Percentiles rank a stretch among this genome's conserved stretches.
phyloP scores from a whole-genome alignment of 2,888 invertebrate genomes.

The Melanchra persicariae region DNA sequence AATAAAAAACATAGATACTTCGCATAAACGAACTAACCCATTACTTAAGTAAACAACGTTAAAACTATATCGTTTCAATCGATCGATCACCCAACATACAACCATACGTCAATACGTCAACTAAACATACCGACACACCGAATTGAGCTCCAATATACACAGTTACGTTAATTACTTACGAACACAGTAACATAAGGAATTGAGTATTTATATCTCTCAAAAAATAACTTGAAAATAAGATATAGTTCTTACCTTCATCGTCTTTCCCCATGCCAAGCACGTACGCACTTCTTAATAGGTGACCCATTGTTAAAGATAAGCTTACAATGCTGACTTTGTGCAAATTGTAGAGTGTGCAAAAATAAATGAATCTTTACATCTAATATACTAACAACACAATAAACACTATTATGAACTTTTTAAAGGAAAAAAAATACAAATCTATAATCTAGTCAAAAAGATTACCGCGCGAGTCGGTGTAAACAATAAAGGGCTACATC shows the following conservation, averaged over 20 bases:
- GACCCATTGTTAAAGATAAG: slow-evolving; percentile 80
- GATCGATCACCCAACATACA: slow-evolving; percentile 5
- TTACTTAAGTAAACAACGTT: slow-evolving; percentile 10
- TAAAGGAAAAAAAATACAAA: slow-evolving; percentile 62
- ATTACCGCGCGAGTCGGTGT: slow-evolving; percentile 87
- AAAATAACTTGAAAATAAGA: slow-evolving; percentile 3
- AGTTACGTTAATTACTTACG: slow-evolving; percentile 31
- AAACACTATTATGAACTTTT: slow-evolving; percentile 68
- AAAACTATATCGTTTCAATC: neutral
- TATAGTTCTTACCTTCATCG: slow-evolving; percentile 76
- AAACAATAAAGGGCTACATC: slow-evolving; percentile 85
- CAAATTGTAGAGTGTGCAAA: slow-evolving; percentile 78
- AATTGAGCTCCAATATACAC: slow-evolving; percentile 27
- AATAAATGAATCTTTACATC: slow-evolving; percentile 67
- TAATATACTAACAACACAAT: slow-evolving; percentile 69
- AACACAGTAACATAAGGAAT: slow-evolving; percentile 26
- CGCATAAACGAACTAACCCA: neutral
- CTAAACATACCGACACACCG: slow-evolving; percentile 18
- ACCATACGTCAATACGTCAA: neutral
- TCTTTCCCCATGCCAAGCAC: slow-evolving; percentile 84
- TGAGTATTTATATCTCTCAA: neutral
- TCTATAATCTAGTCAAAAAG: slow-evolving; percentile 63
- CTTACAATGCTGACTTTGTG: slow-evolving; percentile 86
- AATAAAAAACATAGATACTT: neutral
- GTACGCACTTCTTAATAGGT: slow-evolving; percentile 85